Percentiles rank a stretch among this genome's conserved stretches.
phyloP scores from a whole-genome alignment of 1,140 invertebrate genomes.

The Calosoma granatense region DNA sequence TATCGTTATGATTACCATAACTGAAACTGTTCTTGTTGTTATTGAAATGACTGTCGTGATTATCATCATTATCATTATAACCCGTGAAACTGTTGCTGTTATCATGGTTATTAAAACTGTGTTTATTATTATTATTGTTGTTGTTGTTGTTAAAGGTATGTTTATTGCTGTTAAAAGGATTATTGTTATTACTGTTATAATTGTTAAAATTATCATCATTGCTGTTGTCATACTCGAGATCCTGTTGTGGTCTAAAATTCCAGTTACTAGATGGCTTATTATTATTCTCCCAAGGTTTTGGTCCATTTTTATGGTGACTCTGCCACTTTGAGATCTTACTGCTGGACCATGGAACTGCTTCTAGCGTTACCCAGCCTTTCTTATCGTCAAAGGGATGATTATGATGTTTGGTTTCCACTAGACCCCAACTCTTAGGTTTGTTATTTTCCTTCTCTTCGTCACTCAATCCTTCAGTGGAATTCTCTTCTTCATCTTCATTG shows the following conservation, averaged over 20 bases:
- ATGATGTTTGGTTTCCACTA: conserved; percentile 38
- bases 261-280: neutral
- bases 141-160: too few species aligned
- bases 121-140: too few species aligned
- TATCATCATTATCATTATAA: too few species aligned
- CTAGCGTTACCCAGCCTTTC: conserved; percentile 64
- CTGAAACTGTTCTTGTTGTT: too few species aligned
- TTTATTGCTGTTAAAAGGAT: too few species aligned
- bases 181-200: neutral
- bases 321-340: conserved; percentile 74
- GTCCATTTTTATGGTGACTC: conserved; percentile 24
- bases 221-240: neutral
- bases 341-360: conserved; percentile 66
- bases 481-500: conserved; percentile 36
- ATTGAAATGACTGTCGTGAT: too few species aligned
- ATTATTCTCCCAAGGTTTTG: conserved; percentile 18
- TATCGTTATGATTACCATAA: too few species aligned
- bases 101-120: too few species aligned
- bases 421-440: conserved; percentile 40
- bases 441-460: conserved; percentile 29
- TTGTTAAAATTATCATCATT: neutral
- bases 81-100: too few species aligned
- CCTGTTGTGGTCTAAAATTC: neutral
- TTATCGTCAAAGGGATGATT: conserved; percentile 54
- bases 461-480: conserved; percentile 33